Evolutionary conservation across 2,888 invertebrate genomes (phyloP).

Genomic region (Meiosimyza decipiens): DNA sequence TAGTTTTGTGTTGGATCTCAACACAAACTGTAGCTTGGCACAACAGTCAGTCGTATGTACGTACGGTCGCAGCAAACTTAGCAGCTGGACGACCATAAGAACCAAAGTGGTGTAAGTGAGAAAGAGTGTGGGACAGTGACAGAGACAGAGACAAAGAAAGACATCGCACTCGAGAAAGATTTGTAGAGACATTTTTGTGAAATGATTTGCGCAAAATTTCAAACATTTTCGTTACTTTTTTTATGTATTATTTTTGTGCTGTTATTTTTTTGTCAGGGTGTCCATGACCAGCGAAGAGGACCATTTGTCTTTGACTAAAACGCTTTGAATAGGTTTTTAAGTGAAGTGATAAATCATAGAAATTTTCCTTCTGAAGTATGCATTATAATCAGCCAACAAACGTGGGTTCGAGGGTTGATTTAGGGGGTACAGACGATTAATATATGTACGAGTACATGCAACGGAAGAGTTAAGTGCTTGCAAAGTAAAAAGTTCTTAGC

Average conservation of each 20-base stretch:
- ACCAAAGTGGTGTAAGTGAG: background rate
- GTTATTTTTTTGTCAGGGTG: conserved; percentile 4
- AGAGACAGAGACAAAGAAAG: background rate
- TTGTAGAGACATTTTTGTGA: conserved; percentile 40
- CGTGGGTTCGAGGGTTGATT: background rate
- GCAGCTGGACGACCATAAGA: background rate
- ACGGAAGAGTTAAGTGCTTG: no score
- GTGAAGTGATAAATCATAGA: conserved; percentile 47
- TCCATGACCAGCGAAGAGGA: conserved; percentile 11
- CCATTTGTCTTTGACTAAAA: conserved; percentile 35
- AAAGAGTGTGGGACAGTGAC: background rate
- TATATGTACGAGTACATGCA: no score
- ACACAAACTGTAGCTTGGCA: conserved; percentile 5
- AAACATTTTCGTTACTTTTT: conserved; percentile 21
- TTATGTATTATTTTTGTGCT: background rate
- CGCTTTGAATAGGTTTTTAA: conserved; percentile 47
- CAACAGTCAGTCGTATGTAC: background rate
- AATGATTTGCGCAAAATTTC: conserved; percentile 38
- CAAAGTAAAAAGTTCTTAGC: no score
- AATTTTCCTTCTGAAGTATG: conserved; percentile 28
- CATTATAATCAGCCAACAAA: conserved; percentile 26
- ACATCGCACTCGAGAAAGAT: conserved; percentile 34
- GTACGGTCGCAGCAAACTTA: background rate
- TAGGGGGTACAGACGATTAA: background rate
- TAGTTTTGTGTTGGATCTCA: conserved; percentile 13